A percentile compares a stretch with the other conserved stretches of the same genome.
phyloP scores from a whole-genome alignment of 2,113 vertebrate genomes.

The Sphaerodactylus townsendi region DNA sequence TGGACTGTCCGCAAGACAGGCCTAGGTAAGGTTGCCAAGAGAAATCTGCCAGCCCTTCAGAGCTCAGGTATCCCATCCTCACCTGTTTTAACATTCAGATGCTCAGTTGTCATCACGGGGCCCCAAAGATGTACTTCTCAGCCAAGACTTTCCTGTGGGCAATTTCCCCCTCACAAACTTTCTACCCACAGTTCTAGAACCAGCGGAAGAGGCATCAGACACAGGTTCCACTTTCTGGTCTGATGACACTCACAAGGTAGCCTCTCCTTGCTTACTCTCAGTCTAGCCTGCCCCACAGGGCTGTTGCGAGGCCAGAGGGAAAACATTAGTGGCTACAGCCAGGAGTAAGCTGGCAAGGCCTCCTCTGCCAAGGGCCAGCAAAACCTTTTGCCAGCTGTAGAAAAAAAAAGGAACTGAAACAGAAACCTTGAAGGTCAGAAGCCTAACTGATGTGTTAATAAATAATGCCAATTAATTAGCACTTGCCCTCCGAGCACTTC shows the following conservation, averaged over 20 bases:
- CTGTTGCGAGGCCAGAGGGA: background rate
- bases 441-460: background rate
- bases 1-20: background rate
- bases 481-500: conserved; percentile 12
- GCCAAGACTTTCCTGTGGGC: background rate
- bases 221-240: background rate
- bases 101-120: conserved; percentile 18
- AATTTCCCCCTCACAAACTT: background rate
- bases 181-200: background rate
- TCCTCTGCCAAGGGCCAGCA: too few relatives aligned
- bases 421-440: background rate
- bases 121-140: conserved; percentile 41
- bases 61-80: conserved; percentile 27
- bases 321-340: background rate
- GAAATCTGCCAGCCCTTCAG: background rate
- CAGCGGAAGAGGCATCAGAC: background rate
- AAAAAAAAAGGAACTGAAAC: background rate
- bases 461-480: conserved; percentile 28
- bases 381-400: background rate
- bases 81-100: conserved; percentile 52
- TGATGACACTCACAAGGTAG: too few relatives aligned
- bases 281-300: too few relatives aligned
- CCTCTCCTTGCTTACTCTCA: background rate
- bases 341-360: background rate
- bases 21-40: background rate